Evolutionary conservation across 2,888 invertebrate species (phyloP), one percentile per base, ranked within the genome.

Genomic region (Pristionchus arcanus): DNA sequence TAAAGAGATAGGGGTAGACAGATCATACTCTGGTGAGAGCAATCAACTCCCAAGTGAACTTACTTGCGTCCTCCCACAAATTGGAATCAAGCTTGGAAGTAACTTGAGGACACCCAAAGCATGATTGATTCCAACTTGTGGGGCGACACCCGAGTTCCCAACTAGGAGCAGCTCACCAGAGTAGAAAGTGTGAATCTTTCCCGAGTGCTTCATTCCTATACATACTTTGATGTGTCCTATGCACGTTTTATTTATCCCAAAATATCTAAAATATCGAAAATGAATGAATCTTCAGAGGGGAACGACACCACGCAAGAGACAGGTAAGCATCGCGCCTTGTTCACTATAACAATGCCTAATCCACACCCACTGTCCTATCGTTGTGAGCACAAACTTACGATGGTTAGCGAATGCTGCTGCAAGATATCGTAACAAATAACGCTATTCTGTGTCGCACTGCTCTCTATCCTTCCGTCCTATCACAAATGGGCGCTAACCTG

Each of bases 381-480:
- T 81, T 42, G 81, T 81, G 81, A 28, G 74, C 81, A 81, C 77
- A 31, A 9, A 81, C 49, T 49, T 81, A 81, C 53, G 49, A 49
- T 81, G 28, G 53, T 28, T 81, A 81, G 49, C 81, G 74, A 16
- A 34, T 71, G 31, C 71, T 71, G 37, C 74, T 74, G 74, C 74
- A 37, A 53, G 81, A 81, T 49, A 1, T 63, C n/a, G n/a, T n/a
- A 21, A 16, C 0, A 0, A 49, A 49, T 49, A 49, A 49, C 13
- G 74, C 21, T 37, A 49, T 59, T 63, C 49, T n/a, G 81, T 81
- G 19, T 81, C 81, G 81, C 81, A 81, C 81, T 7, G 25, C 49
- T 5, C 74, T 81, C 81, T 81, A 28, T 53, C 81, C 81, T 53
- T 81, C 49, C 81, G 81, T 53, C n/a, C 81, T 81, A 81, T 53